Conservation (phyloP, 2,797 vertebrate genomes). For the Falco biarmicus region DNA sequence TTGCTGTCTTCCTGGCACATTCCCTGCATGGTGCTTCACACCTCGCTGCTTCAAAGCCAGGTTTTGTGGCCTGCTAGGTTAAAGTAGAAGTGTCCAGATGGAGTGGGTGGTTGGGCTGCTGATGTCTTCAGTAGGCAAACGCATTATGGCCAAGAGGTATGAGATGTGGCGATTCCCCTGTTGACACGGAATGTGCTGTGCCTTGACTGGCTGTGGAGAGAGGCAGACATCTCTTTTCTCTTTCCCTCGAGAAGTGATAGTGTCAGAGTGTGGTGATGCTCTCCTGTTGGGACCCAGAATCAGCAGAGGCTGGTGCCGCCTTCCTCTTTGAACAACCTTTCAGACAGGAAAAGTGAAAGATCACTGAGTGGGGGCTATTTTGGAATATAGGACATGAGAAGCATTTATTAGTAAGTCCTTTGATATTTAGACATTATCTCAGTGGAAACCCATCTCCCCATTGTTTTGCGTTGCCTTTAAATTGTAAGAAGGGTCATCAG, state of each 20-base stretch:
- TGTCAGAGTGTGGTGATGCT: not conserved
- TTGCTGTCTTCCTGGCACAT: not conserved
- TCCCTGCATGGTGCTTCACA: not conserved
- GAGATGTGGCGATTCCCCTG: not conserved
- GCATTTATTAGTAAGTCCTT: not conserved
- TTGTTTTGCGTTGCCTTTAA: not conserved
- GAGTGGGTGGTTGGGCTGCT: not conserved
- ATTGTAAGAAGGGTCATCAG: not conserved
- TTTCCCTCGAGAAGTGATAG: not conserved
- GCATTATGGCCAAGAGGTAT: fast-evolving
- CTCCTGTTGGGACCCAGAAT: not conserved
- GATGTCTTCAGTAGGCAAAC: not conserved
- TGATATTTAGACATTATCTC: not conserved
- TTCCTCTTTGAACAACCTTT: not conserved
- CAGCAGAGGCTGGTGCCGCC: too few species aligned
- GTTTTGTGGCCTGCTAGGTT: not conserved
- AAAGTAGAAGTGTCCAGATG: not conserved
- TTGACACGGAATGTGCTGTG: not conserved
- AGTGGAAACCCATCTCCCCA: not conserved
- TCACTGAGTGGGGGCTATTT: not conserved
- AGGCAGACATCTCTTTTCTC: not conserved
- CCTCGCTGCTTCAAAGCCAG: not conserved
- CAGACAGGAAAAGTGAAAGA: not conserved
- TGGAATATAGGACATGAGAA: not conserved
- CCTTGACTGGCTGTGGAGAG: not conserved